Base-by-base conservation (phyloP, 2,797 vertebrate species). In the Zalophus californianus region DNA sequence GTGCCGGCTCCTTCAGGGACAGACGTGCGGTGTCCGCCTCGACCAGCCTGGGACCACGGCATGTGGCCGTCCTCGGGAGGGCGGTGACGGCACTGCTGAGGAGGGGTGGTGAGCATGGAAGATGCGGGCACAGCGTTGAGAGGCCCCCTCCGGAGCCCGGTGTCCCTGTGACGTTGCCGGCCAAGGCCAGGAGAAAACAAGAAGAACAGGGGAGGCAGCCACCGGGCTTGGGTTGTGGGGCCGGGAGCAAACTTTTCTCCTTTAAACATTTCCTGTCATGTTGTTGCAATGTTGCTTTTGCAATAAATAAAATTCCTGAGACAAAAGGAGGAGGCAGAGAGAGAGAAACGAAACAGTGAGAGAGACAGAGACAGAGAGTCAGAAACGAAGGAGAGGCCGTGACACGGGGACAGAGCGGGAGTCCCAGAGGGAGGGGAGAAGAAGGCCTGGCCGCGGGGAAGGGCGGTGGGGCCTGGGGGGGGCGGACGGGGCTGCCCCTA, bases 91-190 rank as follows among this genome's bases (percentile, higher is more conserved):
- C 54, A 3, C 54, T 7, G 79, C 25, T 4, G 38, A 32, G 3
- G 11, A 21, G 54, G 80, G 21, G 15, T 15, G 16, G 3, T 29
- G 35, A 3, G 15, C 25, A 2, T 2, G 58, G 52, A 54, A 15
- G 18, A 35, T 3, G 78, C 5, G n/a, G 58, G 1, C 38, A 3
- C 35, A 7, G 38, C 2, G 35, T 18, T 0, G 32, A 23, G 38
- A 25, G 70, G n/a, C 20, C 6, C 3, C 7, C 58, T 48, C 58
- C 3, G 0, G 29, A 12, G 38, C 25, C 16, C 38, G 0, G 8
- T 2, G 2, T 29, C 9, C 73, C 44, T 4, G 8, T 5, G 32
- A 32, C 0, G 2, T 15, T 1, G 0, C 12, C 2, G 54, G 41
- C 16, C 66, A 11, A 27, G 38, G 8, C 66, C 0, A 0, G 32